phyloP scores from a whole-genome alignment of 1,140 invertebrate species.

The Pseudoatta argentina region DNA sequence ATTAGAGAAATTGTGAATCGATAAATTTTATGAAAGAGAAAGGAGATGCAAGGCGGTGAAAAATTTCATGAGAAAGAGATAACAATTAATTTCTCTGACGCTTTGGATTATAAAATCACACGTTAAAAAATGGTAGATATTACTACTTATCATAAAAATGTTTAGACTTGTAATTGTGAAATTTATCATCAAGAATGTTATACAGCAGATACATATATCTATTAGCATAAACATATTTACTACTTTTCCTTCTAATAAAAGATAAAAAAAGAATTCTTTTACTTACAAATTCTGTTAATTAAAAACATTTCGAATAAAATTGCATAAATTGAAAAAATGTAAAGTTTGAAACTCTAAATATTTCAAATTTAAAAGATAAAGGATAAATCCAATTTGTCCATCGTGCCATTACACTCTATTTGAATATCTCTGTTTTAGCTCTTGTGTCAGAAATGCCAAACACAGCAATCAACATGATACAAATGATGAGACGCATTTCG shows the following conservation, averaged over 20 bases:
- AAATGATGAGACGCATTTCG: constrained; percentile 10
- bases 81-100: not conserved
- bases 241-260: not conserved
- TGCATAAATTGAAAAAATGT: not conserved
- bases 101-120: not conserved
- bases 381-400: not conserved
- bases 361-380: not conserved
- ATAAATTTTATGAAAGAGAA: constrained; percentile 47
- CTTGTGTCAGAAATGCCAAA: not conserved
- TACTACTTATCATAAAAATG: not conserved
- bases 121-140: not conserved
- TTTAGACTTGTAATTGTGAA: not conserved
- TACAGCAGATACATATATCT: too few species aligned
- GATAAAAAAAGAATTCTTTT: not conserved
- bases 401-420: not conserved
- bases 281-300: not conserved
- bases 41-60: not conserved
- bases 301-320: not conserved
- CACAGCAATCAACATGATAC: not conserved
- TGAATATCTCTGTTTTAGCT: not conserved
- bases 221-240: not conserved
- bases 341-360: not conserved
- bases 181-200: not conserved
- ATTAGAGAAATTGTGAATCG: not conserved
- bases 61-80: not conserved